Conservation (phyloP, 1,140 invertebrate genomes). For the Thaumatotibia leucotreta region DNA sequence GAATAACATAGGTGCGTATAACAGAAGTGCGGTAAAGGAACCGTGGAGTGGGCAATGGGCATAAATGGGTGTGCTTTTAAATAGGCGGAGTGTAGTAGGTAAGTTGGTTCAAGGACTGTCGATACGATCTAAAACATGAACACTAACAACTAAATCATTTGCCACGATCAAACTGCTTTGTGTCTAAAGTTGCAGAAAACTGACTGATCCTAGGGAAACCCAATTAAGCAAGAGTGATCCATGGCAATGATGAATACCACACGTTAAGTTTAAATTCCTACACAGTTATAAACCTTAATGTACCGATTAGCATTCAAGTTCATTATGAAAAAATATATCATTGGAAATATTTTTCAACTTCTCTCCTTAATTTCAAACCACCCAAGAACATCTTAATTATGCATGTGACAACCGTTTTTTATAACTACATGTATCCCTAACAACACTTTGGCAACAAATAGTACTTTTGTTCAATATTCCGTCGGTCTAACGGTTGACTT, state of each 20-base stretch:
- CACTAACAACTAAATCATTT: slow-evolving; percentile 70
- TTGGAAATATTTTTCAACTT: slow-evolving; percentile 75
- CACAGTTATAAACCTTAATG: slow-evolving; percentile 74
- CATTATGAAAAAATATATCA: slow-evolving; percentile 77
- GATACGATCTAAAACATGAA: slow-evolving; percentile 73
- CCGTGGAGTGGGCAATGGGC: slow-evolving; percentile 42
- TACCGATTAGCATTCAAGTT: slow-evolving; percentile 73
- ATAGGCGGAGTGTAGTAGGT: slow-evolving; percentile 52
- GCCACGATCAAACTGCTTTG: slow-evolving; percentile 48
- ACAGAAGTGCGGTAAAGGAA: slow-evolving; percentile 34
- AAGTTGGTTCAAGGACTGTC: slow-evolving; percentile 47
- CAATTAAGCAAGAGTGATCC: slow-evolving; percentile 35
- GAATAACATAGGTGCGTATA: slow-evolving; percentile 29
- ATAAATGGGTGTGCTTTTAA: slow-evolving; percentile 35
- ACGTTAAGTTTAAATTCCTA: slow-evolving; percentile 72
- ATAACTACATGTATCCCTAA: slow-evolving; percentile 73
- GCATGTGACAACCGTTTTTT: slow-evolving; percentile 73
- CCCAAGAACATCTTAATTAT: slow-evolving; percentile 74
- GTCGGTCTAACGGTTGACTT: background rate
- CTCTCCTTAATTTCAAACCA: slow-evolving; percentile 69
- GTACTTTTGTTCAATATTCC: slow-evolving; percentile 49
- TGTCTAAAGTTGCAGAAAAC: slow-evolving; percentile 1
- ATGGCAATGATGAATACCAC: slow-evolving; percentile 63
- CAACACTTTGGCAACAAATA: slow-evolving; percentile 76
- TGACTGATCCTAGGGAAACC: background rate